A percentile compares a stretch with the other conserved stretches of the same genome.
These are phyloP conservation scores for Synanthedon myopaeformis DNA, from an alignment of 2,888 invertebrate species.

Conservation along the genomic window DNA sequence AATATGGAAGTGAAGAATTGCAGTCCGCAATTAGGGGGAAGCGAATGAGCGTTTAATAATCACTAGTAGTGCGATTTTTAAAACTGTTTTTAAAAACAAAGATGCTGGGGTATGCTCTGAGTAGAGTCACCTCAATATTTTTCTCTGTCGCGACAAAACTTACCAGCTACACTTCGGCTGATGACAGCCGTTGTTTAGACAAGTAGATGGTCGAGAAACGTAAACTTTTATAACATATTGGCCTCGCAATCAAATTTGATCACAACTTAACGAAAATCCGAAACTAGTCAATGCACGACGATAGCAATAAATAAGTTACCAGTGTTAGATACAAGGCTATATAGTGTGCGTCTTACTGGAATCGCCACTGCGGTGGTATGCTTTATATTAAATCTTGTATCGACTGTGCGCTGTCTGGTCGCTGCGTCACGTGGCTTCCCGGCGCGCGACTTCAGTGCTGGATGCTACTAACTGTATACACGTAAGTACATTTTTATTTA, in stretches of 20 bases:
- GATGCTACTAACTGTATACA: constrained; percentile 79
- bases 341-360: constrained; percentile 30
- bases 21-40: constrained; percentile 28
- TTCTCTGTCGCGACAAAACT: constrained; percentile 28
- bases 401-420: constrained; percentile 72
- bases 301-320: constrained; percentile 56
- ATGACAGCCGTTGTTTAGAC: constrained; percentile 66
- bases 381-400: constrained; percentile 68
- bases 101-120: constrained; percentile 65
- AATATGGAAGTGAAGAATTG: constrained; percentile 43
- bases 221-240: constrained; percentile 26
- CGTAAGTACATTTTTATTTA: constrained; percentile 57
- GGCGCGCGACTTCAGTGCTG: constrained; percentile 72
- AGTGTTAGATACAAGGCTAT: constrained; percentile 27
- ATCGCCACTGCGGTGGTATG: constrained; percentile 66
- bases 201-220: constrained; percentile 43
- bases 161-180: constrained; percentile 55
- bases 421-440: constrained; percentile 72
- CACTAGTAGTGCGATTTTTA: constrained; percentile 29
- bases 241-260: constrained; percentile 20
- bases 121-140: constrained; percentile 50
- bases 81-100: constrained; percentile 44
- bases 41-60: constrained; percentile 20
- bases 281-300: constrained; percentile 46
- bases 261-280: constrained; percentile 9